phyloP scores from a whole-genome alignment of 2,888 invertebrate genomes.

The Petrolisthes cinctipes region DNA sequence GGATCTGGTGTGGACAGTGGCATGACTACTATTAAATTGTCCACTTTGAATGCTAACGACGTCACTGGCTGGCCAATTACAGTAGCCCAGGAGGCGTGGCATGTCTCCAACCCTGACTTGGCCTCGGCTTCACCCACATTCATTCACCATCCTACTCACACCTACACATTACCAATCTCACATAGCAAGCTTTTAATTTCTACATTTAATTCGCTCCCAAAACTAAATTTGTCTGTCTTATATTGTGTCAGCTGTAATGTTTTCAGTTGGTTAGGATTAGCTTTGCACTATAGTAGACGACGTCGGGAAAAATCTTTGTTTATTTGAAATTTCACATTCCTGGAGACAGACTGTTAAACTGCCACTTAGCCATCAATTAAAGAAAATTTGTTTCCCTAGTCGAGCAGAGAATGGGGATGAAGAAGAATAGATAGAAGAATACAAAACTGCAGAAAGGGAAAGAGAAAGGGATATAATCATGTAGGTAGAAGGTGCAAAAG shows the following conservation, averaged over 20 bases:
- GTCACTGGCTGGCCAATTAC: conserved; percentile 9
- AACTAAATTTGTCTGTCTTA: too few relatives aligned
- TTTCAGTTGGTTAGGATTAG: too few relatives aligned
- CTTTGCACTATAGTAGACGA: too few relatives aligned
- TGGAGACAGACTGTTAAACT: conserved; percentile 10
- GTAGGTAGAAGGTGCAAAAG: not conserved
- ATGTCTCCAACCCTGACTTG: not conserved
- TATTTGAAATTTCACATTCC: conserved; percentile 11
- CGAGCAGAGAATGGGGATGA: not conserved
- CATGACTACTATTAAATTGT: conserved; percentile 6
- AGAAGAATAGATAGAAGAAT: not conserved
- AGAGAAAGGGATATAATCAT: not conserved
- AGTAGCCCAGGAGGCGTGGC: conserved; percentile 12
- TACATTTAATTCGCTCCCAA: too few relatives aligned
- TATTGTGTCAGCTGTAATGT: too few relatives aligned
- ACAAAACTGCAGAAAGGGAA: not conserved
- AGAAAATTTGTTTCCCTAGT: conserved; percentile 12
- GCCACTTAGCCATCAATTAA: conserved; percentile 14
- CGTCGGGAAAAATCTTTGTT: not conserved
- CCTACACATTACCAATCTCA: too few relatives aligned
- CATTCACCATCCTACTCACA: not conserved
- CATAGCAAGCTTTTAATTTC: too few relatives aligned
- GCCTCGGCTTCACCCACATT: not conserved
- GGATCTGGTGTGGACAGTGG: too few relatives aligned
- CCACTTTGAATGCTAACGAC: conserved; percentile 14